A percentile compares a stretch with the other conserved stretches of the same genome.
phyloP scores from a whole-genome alignment of 2,888 invertebrate genomes.

The Drosophila nr. perissopoda region DNA sequence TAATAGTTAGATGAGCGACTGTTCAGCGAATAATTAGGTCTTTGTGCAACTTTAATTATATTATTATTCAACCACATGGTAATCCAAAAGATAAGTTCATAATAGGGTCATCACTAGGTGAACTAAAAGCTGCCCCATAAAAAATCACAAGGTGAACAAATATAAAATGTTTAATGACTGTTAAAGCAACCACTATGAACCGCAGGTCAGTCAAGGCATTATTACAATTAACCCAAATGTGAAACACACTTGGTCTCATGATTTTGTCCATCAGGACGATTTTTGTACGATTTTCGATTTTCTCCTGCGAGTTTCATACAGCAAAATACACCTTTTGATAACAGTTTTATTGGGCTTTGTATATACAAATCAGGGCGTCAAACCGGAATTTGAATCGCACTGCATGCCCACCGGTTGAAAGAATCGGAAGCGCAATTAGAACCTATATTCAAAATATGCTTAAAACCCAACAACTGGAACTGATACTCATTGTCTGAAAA shows the following conservation, averaged over 20 bases:
- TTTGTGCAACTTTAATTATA: slow-evolving; percentile 6
- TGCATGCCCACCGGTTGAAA: not conserved
- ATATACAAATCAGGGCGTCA: not conserved
- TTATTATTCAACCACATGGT: not conserved
- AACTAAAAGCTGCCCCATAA: slow-evolving; percentile 26
- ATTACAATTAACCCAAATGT: not conserved
- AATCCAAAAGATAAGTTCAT: not conserved
- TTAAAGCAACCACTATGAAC: not conserved
- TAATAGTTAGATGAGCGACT: not conserved
- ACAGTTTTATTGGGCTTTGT: rapidly evolving
- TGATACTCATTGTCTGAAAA: not conserved
- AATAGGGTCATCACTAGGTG: slow-evolving; percentile 29
- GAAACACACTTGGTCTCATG: not conserved
- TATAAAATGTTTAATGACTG: slow-evolving; percentile 13
- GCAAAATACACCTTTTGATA: not conserved
- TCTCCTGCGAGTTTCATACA: not conserved
- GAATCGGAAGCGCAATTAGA: not conserved
- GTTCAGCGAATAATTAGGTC: not conserved
- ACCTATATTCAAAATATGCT: not conserved
- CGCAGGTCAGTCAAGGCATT: slow-evolving; percentile 17
- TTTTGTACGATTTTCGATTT: not conserved
- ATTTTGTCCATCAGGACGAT: not conserved
- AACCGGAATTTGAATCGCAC: not conserved
- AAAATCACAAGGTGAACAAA: slow-evolving; percentile 28
- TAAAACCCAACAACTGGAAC: not conserved